Evolutionary conservation across 2,888 invertebrate genomes (phyloP).

Genomic region (Chrysomela aeneicollis): DNA sequence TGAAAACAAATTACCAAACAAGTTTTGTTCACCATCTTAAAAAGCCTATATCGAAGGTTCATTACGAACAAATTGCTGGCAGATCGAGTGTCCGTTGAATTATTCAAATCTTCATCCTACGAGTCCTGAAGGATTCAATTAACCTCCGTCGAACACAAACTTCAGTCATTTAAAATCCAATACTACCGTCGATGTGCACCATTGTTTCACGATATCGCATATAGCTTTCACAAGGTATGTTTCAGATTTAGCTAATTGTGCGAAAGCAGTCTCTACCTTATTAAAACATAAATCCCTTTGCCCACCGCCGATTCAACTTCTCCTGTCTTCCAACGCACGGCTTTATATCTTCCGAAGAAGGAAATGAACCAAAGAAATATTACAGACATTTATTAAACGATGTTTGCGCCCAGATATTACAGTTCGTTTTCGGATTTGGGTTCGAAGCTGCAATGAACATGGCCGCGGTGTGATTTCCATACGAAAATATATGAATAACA

Average conservation of each 20-base stretch:
- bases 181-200: constrained; percentile 25
- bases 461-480: neutral
- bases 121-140: neutral
- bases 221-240: constrained; percentile 33
- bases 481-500: neutral
- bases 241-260: constrained; percentile 51
- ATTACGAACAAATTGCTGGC: neutral
- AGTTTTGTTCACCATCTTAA: no score
- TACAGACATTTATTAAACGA: constrained; percentile 30
- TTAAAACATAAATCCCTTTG: constrained; percentile 47
- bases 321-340: constrained; percentile 41
- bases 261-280: constrained; percentile 48
- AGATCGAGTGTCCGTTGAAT: neutral
- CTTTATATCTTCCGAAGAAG: constrained; percentile 38
- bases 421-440: neutral
- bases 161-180: constrained; percentile 17
- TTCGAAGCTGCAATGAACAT: neutral
- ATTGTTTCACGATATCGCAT: constrained; percentile 35
- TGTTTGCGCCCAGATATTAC: constrained; percentile 21
- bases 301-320: constrained; percentile 33
- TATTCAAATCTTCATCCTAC: constrained; percentile 2
- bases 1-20: no score
- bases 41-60: no score
- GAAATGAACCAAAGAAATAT: constrained; percentile 33
- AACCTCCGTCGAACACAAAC: constrained; percentile 1